Conservation (phyloP, 1,140 invertebrate genomes). For the Eurosta solidaginis region DNA sequence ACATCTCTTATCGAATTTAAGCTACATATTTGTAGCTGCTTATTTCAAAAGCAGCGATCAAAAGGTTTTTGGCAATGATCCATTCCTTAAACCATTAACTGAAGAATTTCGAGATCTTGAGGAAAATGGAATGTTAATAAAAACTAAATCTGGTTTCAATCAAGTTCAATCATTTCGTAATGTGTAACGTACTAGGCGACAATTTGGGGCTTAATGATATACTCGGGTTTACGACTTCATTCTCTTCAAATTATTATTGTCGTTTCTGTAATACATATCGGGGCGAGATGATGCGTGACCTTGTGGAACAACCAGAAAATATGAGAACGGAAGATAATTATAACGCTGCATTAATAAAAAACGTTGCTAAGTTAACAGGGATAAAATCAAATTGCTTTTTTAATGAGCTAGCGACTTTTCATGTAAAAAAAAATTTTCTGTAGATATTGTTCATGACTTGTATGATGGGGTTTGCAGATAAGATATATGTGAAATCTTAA, state of each 20-base stretch:
- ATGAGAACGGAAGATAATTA: not conserved
- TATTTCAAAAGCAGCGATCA: not conserved
- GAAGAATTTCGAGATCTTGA: not conserved
- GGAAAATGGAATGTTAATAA: not conserved
- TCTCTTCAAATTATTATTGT: not conserved
- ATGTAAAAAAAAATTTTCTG: constrained; percentile 7
- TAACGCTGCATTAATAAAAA: not conserved
- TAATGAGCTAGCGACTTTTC: constrained; percentile 4
- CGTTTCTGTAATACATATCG: not conserved
- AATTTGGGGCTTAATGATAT: constrained; percentile 1
- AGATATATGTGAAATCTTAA: too few relatives aligned
- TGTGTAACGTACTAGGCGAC: not conserved
- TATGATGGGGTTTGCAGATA: constrained; percentile 27
- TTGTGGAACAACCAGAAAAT: not conserved
- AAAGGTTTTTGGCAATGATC: constrained; percentile 20
- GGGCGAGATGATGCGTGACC: not conserved
- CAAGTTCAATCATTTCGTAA: not conserved
- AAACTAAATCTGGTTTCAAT: not conserved
- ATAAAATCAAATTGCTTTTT: constrained; percentile 21
- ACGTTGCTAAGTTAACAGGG: not conserved
- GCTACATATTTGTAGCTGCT: not conserved
- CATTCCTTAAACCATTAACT: not conserved
- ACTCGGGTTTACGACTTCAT: not conserved
- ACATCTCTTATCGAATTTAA: not conserved
- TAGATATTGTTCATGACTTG: constrained; percentile 25